A percentile compares a stretch with the other conserved stretches of the same genome.
Evolutionary conservation across 2,797 vertebrate genomes (phyloP).

Genomic region (Gobionotothen gibberifrons): DNA sequence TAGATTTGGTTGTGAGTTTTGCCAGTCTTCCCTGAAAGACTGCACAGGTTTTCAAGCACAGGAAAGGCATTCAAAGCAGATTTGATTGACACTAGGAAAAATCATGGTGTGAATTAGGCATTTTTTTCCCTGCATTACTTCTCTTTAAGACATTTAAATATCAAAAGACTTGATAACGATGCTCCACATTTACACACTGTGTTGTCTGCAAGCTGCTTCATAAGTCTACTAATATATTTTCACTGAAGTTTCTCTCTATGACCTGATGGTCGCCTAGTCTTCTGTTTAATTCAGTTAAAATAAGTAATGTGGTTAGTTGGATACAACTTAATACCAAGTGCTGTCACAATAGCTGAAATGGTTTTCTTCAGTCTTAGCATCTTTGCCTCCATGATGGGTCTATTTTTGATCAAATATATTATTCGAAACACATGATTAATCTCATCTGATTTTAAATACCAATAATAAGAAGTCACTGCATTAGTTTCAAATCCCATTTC

Average conservation of each 20-base stretch:
- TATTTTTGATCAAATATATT: not conserved
- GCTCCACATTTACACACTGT: not conserved
- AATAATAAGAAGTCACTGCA: not conserved
- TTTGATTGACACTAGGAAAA: not conserved
- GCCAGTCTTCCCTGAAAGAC: not conserved
- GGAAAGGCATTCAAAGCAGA: not conserved
- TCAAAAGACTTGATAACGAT: not conserved
- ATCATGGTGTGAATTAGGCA: not conserved
- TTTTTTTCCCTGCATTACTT: not conserved
- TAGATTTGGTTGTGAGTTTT: conserved; percentile 12
- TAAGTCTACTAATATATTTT: not conserved
- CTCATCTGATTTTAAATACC: conserved; percentile 6
- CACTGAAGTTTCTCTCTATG: not conserved
- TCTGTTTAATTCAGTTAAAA: not conserved
- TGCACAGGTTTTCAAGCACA: not conserved
- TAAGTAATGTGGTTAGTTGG: not conserved
- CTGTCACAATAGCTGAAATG: not conserved
- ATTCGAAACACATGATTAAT: conserved; percentile 8
- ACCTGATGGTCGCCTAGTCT: not conserved
- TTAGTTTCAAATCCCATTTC: conserved; percentile 12
- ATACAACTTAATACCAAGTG: not conserved
- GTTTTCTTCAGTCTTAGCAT: not conserved
- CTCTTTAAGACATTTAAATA: not conserved
- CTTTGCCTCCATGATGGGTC: not conserved
- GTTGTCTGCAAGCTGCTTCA: not conserved